Evolutionary conservation across 2,888 invertebrate genomes (phyloP), one percentile per base, ranked within the genome.

Genomic region (Agonopterix subpropinquella): DNA sequence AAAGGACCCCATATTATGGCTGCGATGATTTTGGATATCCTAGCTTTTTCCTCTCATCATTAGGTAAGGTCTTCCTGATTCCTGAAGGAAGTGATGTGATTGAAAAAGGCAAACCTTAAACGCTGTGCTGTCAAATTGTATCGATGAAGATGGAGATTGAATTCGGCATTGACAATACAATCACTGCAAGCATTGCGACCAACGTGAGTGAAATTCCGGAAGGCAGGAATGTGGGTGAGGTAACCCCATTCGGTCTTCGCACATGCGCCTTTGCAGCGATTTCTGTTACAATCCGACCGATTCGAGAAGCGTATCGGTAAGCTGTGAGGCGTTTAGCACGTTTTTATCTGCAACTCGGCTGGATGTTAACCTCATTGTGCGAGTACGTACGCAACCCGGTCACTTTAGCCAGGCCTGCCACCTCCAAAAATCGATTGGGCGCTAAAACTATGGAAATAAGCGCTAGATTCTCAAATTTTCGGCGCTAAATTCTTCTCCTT

Each of bases 221-320:
- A 82, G 76, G 72, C 71, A 72, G 78, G 80, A 82, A 85, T 84
- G 83, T 84, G 78, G 82, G 80, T 81, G 80, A 83, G 80, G 79
- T 80, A 80, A 77, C 80, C 82, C 77, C 75, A 80, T 80, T 85
- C 69, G 78, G 69, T 70, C 68, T 70, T 61, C 73, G 81, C 79
- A 81, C 84, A 85, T 81, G 85, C 84, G 85, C 83, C 63, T 66
- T 76, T 67, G 60, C 63, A 68, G 76, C 75, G 74, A 80, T 82
- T 80, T 81, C 78, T 77, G 80, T 67, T 77, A 66, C 67, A 78
- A 80, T 59, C 69, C 76, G 68, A 54, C 77, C 62, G 59, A 77
- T 69, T 82, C 64, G 63, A 69, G 65, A 70, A 70, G 78, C 57
- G 50, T 61, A 60, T 57, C 60, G 61, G 59, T 53, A 55, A 61